Evolutionary conservation across 2,113 vertebrate genomes (phyloP).

Genomic region (Mustelus asterias): DNA sequence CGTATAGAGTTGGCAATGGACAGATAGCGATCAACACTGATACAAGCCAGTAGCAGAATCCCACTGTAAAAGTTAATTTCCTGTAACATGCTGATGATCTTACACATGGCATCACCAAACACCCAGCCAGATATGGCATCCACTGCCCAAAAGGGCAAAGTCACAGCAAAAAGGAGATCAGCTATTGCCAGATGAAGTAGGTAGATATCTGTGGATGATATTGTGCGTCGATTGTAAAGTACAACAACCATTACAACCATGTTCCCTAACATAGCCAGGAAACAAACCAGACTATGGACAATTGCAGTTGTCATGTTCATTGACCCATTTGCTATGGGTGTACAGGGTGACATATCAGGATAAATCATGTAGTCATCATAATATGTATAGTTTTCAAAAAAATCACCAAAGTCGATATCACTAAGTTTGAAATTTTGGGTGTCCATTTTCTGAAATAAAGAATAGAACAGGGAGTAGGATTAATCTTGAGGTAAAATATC

Average conservation of each 20-base stretch:
- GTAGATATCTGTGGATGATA: constrained; percentile 69
- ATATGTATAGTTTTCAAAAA: not conserved
- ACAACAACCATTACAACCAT: constrained; percentile 72
- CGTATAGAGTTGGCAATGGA: constrained; percentile 76
- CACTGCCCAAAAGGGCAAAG: constrained; percentile 69
- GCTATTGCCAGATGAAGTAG: constrained; percentile 76
- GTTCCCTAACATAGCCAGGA: constrained; percentile 75
- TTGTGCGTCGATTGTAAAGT: constrained; percentile 50
- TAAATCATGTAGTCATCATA: accelerated
- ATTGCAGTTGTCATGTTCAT: constrained; percentile 50
- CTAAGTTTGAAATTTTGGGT: not conserved
- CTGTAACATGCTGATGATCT: constrained; percentile 68
- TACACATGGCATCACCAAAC: constrained; percentile 69
- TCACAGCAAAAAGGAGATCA: constrained; percentile 72
- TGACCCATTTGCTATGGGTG: not conserved
- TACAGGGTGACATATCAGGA: constrained; percentile 47
- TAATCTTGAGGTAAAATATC: not conserved
- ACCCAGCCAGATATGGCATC: constrained; percentile 60
- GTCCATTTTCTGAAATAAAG: not conserved
- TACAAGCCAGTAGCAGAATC: constrained; percentile 76
- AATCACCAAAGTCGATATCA: not conserved
- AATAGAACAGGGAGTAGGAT: not conserved
- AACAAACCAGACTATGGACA: constrained; percentile 62
- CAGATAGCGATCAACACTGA: constrained; percentile 81
- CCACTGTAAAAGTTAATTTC: constrained; percentile 74